These are phyloP conservation scores for Papilio glaucus DNA, from an alignment of 1,140 invertebrate genomes.

Conservation along the genomic window DNA sequence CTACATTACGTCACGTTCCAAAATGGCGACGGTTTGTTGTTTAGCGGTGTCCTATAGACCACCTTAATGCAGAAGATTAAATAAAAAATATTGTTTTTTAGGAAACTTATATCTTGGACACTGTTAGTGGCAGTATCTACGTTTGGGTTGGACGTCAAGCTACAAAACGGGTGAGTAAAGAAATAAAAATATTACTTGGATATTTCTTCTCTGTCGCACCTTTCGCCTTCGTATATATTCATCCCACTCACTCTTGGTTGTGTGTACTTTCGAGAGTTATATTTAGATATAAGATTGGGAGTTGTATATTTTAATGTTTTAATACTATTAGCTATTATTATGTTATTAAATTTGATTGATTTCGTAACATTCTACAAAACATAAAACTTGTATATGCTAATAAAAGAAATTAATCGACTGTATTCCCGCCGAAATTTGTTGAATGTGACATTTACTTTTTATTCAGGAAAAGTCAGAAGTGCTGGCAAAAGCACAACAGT, in stretches of 20 bases:
- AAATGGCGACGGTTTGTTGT: too few species aligned
- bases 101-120: constrained; percentile 94
- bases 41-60: too few species aligned
- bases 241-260: background rate
- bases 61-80: constrained; percentile 87
- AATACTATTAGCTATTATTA: too few species aligned
- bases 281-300: too few species aligned
- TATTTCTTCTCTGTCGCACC: background rate
- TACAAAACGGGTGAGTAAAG: constrained; percentile 81
- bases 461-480: constrained; percentile 89
- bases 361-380: too few species aligned
- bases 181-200: background rate
- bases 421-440: background rate
- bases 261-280: too few species aligned
- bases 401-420: too few species aligned
- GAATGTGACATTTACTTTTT: constrained; percentile 34
- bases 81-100: constrained; percentile 60
- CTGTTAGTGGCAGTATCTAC: constrained; percentile 91
- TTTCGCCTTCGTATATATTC: background rate
- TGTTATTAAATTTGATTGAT: too few species aligned
- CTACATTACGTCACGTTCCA: too few species aligned
- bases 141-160: constrained; percentile 94
- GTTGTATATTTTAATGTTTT: too few species aligned
- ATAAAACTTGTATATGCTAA: too few species aligned
- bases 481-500: constrained; percentile 90